Base-by-base conservation (phyloP, 2,113 vertebrate genomes). In the Setophaga petechia region DNA sequence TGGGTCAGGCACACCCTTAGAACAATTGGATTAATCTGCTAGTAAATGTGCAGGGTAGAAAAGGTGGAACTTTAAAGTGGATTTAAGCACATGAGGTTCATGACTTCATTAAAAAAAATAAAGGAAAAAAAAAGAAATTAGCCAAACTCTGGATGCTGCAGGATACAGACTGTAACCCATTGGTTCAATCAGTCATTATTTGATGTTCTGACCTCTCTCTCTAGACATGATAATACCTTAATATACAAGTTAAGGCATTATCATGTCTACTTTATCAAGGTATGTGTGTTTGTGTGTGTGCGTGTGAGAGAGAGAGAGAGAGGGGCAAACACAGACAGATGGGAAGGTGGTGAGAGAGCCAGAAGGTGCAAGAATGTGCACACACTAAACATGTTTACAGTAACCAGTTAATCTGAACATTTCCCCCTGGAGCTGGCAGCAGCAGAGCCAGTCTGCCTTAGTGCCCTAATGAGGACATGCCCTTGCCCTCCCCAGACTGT, bases 391-490 rank as follows among this genome's bases (percentile, higher is more conserved):
- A 33, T 59, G 43, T 85, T 95, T 91, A 86, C 59, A 80, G 67
- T 80, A 90, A 63, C 5, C 51, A 75, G 30, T 31, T 85, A 23
- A 89, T 55, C 43, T 67, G 78, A 90, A 62, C 15, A 28, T 59
- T 67, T 93, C 68, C 78, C 0, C 0, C 27, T 78, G 35, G 35
- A 27, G 19, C 35, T 87, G 84, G 77, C 87, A 84, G 87, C 78
- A 67, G 46, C 84, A 63, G 39, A 47, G 79, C 15, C 54, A 49
- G 49, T 5, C 12, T 0, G 1, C 22, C 49, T 27, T 75, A 27
- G 25, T 18, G 33, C 2, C 4, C 5, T 17, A 14, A 49, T 0
- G 1, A 79, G 62, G 72, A 31, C 20, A 8, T 37, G 67, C 25
- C 72, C 51, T 51, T 68, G 47, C 44, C 47, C 62, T 93, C 22